phyloP scores from a whole-genome alignment of 1,140 invertebrate genomes.

The Aphis craccivora region DNA sequence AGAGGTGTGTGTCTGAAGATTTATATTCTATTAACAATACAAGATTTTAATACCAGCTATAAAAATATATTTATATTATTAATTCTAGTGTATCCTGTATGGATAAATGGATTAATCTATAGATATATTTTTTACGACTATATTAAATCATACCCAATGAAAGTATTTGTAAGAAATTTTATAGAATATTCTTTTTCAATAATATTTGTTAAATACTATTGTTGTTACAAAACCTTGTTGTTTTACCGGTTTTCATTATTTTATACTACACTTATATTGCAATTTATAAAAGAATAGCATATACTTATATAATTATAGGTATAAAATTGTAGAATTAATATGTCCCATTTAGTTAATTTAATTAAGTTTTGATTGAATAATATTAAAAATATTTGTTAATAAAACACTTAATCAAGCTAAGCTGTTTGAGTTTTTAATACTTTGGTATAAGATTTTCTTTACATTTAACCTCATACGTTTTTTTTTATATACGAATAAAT shows the following conservation, averaged over 20 bases:
- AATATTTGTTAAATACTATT: neutral
- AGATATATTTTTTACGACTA: neutral
- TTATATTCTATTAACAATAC: slow-evolving; percentile 10
- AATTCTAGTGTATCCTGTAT: neutral
- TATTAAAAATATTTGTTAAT: neutral
- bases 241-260: neutral
- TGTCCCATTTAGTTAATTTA: neutral
- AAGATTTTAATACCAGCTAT: neutral
- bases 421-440: neutral
- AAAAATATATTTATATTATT: neutral
- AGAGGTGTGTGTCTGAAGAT: neutral
- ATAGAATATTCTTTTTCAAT: neutral
- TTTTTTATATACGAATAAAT: neutral
- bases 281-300: neutral
- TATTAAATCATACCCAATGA: neutral
- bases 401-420: neutral
- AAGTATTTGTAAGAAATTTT: neutral
- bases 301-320: neutral
- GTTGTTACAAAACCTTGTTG: neutral
- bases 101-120: neutral
- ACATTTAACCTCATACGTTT: neutral
- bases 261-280: neutral
- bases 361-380: neutral
- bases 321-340: neutral
- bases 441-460: neutral